Conservation (phyloP, 2,888 invertebrate genomes). For the Aromia moschata region DNA sequence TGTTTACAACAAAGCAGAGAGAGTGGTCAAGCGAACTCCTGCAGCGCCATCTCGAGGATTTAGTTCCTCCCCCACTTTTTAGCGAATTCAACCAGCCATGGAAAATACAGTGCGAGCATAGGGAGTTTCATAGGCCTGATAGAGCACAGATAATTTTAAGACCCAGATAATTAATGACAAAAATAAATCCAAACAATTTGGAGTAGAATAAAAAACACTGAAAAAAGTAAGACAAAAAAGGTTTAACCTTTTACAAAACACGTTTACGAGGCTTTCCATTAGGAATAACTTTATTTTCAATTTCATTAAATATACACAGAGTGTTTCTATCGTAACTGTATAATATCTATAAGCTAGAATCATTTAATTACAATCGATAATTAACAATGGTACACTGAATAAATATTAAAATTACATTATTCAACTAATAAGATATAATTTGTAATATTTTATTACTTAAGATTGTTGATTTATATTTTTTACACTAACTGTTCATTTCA, state of each 20-base stretch:
- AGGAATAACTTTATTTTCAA: constrained; percentile 40
- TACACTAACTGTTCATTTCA: constrained; percentile 18
- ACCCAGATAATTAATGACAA: no score
- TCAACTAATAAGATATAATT: constrained; percentile 40
- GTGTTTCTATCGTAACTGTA: constrained; percentile 34
- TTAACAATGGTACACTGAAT: constrained; percentile 46
- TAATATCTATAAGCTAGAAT: constrained; percentile 46
- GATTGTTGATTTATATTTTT: constrained; percentile 29
- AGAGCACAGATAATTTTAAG: no score
- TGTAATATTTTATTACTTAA: constrained; percentile 34
- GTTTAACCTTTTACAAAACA: neutral
- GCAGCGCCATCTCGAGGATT: no score
- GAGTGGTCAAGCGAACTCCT: no score
- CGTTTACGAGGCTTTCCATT: constrained; percentile 15
- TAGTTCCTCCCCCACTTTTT: no score
- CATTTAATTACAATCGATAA: constrained; percentile 39
- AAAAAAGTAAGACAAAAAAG: neutral
- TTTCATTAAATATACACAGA: constrained; percentile 40
- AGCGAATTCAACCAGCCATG: no score
- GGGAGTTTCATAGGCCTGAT: no score
- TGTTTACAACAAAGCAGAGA: no score
- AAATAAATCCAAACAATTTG: no score
- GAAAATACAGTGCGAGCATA: no score
- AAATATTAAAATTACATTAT: constrained; percentile 47
- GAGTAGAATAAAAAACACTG: no score